phyloP scores from a whole-genome alignment of 2,797 vertebrate genomes.

The Poliocrania exsul region DNA sequence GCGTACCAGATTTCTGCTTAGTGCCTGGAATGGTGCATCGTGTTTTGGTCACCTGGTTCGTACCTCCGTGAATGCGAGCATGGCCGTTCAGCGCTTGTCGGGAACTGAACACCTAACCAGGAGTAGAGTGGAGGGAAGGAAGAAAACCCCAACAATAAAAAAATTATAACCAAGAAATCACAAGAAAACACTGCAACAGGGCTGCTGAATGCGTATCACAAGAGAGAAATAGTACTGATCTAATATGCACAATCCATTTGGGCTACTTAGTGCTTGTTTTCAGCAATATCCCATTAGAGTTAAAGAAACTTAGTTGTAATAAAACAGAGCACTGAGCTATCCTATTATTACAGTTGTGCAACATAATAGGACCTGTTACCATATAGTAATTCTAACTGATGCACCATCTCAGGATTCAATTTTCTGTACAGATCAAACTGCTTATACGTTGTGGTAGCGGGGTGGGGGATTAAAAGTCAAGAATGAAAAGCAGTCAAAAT shows the following conservation, averaged over 20 bases:
- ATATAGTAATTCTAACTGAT: not conserved
- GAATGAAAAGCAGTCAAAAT: not conserved
- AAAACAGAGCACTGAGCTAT: not conserved
- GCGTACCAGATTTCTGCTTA: conserved; percentile 76
- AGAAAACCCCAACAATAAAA: not conserved
- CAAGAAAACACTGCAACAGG: not conserved
- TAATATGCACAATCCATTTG: not conserved
- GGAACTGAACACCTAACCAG: conserved; percentile 77
- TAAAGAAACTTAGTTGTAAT: not conserved
- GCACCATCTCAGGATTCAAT: not conserved
- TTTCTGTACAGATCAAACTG: not conserved
- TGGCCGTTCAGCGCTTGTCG: conserved; percentile 84
- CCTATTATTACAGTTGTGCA: not conserved
- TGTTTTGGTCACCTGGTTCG: conserved; percentile 73
- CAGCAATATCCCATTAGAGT: not conserved
- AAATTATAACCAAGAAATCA: not conserved
- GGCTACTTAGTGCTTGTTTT: not conserved
- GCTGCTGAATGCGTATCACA: not conserved
- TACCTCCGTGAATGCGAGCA: conserved; percentile 81
- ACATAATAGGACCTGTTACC: not conserved
- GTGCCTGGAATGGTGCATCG: conserved; percentile 63
- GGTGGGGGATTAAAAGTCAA: not conserved
- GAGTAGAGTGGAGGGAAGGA: not conserved
- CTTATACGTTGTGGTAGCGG: not conserved
- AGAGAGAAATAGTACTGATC: fast-evolving